Base-by-base conservation (phyloP, 2,113 vertebrate genomes). In the Microcebus griseorufus region DNA sequence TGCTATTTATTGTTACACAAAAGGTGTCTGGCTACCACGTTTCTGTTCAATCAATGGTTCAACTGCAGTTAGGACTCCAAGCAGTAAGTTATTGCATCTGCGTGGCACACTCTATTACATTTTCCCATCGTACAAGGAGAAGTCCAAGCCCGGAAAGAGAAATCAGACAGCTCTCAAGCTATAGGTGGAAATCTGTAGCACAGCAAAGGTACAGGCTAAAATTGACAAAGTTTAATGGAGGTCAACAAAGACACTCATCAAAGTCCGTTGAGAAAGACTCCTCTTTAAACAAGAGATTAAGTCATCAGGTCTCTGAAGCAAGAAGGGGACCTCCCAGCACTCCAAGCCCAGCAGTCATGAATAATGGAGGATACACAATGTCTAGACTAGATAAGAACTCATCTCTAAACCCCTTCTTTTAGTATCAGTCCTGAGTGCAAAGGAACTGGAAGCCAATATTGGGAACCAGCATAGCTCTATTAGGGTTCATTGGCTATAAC, bases 311-410 rank as follows among this genome's bases (percentile, higher is more conserved):
- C 22, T 88, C 55, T 42, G 70, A 94, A 88, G 37, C n/a, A 94
- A 78, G 64, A 80, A 27, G 20, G 53, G 53, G 39, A 62, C 3
- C 51, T 95, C 23, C 37, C 17, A 62, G 37, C 1, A 96, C 5
- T 20, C n/a, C 14, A 29, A 25, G 14, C 78, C 67, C 51, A 69
- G 17, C 0, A 53, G 11, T 79, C 25, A 34, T 92, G 88, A 95
- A 55, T 73, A 95, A 96, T 2, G 25, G 82, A 60, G 34, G 34
- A 62, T 18, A 70, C 34, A 55, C 13, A 48, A 32, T 39, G 73
- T 89, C 83, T 76, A 92, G 62, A 87, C 51, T 48, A 93, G 64
- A 93, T 80, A 82, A 96, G 60, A 72, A 70, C 13, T 42, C 20
- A 34, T 34, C 27, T 88, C 14, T n/a, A 78, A n/a, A 67, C 16